Conservation (phyloP, 2,797 vertebrate genomes). For the Oreortyx pictus region DNA sequence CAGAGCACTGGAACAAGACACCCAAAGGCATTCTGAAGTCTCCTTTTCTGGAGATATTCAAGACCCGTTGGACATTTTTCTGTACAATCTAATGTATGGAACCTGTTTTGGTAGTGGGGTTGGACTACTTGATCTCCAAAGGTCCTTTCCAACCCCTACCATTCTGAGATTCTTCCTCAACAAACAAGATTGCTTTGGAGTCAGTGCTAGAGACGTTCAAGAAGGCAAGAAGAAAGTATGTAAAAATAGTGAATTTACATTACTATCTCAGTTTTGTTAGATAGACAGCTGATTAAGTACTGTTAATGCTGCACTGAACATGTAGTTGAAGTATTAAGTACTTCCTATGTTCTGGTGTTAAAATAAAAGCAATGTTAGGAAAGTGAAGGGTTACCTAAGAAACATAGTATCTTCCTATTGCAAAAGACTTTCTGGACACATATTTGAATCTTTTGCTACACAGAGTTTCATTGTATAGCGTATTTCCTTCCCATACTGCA, state of each 20-base stretch:
- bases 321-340: not conserved
- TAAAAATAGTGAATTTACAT: not conserved
- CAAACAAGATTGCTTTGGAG: not conserved
- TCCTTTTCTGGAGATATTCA: not conserved
- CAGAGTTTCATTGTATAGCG: not conserved
- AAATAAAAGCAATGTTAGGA: not conserved
- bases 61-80: not conserved
- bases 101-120: not conserved
- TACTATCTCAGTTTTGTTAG: not conserved
- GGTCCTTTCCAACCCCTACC: not conserved
- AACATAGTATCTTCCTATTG: not conserved
- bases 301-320: not conserved
- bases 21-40: not conserved
- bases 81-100: not conserved
- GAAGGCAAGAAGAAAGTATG: not conserved
- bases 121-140: not conserved
- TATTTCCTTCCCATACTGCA: not conserved
- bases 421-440: not conserved
- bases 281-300: not conserved
- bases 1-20: not conserved
- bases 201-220: not conserved
- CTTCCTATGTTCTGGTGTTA: not conserved
- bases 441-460: not conserved
- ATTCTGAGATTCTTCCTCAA: not conserved
- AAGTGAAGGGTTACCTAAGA: not conserved